A percentile compares a stretch with the other conserved stretches of the same genome.
These are phyloP conservation scores for Stegodyphus mimosarum DNA, from an alignment of 1,140 invertebrate species.

Conservation along the genomic window DNA sequence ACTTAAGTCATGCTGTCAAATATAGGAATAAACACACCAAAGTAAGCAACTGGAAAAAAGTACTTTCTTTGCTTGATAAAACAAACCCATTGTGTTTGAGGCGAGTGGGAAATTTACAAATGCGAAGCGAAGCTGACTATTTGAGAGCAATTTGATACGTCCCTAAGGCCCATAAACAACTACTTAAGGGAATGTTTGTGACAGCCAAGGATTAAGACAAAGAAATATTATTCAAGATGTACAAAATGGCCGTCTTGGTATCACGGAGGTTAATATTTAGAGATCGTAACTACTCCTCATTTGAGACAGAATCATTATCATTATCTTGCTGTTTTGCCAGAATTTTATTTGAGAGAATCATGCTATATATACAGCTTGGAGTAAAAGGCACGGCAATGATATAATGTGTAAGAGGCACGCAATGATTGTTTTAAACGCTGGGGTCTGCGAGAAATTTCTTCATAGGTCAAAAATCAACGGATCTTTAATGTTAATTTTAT, in stretches of 20 bases:
- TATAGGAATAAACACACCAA: too few relatives aligned
- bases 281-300: background rate
- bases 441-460: background rate
- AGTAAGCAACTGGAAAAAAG: too few relatives aligned
- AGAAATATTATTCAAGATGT: slow-evolving; percentile 6
- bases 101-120: background rate
- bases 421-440: background rate
- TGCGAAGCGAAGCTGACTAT: background rate
- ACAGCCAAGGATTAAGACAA: slow-evolving; percentile 30
- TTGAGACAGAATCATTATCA: slow-evolving; percentile 18
- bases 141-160: background rate
- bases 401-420: background rate
- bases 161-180: background rate
- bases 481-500: too few relatives aligned
- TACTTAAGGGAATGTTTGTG: slow-evolving; percentile 3
- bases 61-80: too few relatives aligned
- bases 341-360: slow-evolving; percentile 3
- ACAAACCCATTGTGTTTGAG: too few relatives aligned
- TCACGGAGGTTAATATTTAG: slow-evolving; percentile 17
- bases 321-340: background rate
- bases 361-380: background rate
- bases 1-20: too few relatives aligned
- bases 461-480: too few relatives aligned
- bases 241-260: slow-evolving; percentile 1
- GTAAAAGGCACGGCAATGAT: background rate